Base-by-base conservation (phyloP, 2,888 invertebrate species). In the Drosophila monieri region DNA sequence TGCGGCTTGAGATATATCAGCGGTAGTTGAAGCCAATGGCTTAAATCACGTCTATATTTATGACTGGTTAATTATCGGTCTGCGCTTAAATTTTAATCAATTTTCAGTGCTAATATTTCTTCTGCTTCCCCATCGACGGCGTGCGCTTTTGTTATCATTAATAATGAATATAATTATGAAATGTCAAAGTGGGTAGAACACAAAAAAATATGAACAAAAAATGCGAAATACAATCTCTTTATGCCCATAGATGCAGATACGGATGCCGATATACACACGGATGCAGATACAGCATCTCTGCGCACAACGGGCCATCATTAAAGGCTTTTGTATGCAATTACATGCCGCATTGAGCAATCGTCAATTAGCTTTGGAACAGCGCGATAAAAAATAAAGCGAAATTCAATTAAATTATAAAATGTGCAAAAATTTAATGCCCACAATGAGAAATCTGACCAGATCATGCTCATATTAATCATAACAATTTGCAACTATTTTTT, bases 341-440 rank as follows among this genome's bases (percentile, higher is more conserved):
- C 88, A 88, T 80, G 83, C 85, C 57, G 80, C 85, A 86, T 84
- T 86, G 87, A 66, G 72, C 85, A 85, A 86, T 86, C 77, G 80
- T 86, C 88, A 85, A 88, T 85, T 85, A 88, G 88, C 81, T 80
- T 81, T 84, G 73, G 30, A 62, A 66, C 67, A 73, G 53, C 76
- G 62, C 37, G 41, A 52, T 54, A 56, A 47, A 65, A 64, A 72
- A 72, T 51, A 59, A 52, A 68, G 71, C 61, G 58, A 80, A 80
- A 84, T 86, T 64, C 78, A 84, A 88, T 88, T 86, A 76, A 80
- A 86, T 76, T 73, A 78, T 70, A 84, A 86, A 88, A 77, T 78
- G 88, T 76, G 76, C 75, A 83, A 65, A 66, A 79, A 68, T 83
- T 73, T 88, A 81, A 81, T 76, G 62, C 67, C 41, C 44, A 71